Conservation (phyloP, 2,113 vertebrate species). For the Neotoma lepida region DNA sequence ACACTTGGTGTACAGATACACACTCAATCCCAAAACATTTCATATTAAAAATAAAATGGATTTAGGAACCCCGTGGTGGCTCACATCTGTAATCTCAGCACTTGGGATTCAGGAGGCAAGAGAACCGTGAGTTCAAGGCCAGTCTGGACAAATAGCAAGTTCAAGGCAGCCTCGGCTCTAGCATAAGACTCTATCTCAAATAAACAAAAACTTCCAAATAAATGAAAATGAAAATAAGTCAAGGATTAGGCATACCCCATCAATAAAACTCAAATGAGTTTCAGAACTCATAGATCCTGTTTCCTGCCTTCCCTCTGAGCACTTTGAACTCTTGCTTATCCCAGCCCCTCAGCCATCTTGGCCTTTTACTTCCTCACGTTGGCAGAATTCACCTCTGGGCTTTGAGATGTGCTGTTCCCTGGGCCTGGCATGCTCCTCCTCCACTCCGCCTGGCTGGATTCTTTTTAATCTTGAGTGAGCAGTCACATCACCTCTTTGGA, state of each 20-base stretch:
- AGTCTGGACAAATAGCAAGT: background rate
- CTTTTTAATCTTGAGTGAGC: background rate
- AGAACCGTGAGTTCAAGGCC: background rate
- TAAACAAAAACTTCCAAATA: background rate
- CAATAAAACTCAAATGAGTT: background rate
- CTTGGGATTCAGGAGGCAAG: background rate
- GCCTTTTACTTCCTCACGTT: background rate
- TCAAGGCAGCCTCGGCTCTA: background rate
- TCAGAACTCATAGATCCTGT: background rate
- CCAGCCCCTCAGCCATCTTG: background rate
- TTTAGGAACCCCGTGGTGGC: background rate
- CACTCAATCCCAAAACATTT: background rate
- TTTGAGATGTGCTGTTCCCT: background rate
- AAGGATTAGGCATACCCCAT: background rate
- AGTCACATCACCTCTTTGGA: background rate
- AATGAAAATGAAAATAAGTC: background rate
- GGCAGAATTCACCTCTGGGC: background rate
- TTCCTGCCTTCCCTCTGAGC: background rate
- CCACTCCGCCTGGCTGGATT: background rate
- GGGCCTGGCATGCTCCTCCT: background rate
- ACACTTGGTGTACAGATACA: background rate
- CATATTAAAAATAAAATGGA: background rate
- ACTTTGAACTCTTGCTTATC: background rate
- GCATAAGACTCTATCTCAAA: background rate
- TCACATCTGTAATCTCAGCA: background rate